Base-by-base conservation (phyloP, 2,113 vertebrate genomes). In the Plecotus auritus region DNA sequence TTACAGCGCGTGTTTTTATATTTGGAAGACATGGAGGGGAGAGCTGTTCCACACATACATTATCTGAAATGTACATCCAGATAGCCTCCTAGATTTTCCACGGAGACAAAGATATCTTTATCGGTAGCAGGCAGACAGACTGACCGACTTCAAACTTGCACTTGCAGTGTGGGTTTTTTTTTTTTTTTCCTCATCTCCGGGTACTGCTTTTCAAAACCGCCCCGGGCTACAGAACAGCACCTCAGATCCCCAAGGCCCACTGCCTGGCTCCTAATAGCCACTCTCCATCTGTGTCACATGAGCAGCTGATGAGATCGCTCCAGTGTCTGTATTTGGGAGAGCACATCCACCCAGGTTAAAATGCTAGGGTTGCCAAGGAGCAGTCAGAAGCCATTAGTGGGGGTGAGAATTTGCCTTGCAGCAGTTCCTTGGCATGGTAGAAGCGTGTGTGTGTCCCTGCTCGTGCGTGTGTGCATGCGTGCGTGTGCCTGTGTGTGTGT, bases 381-480 rank as follows among this genome's bases (percentile, higher is more conserved):
- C 99, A 99, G 99, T 99, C 99, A 99, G 99, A 99, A 99, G 99
- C 99, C 99, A 99, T 99, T 99, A 99, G 99, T 99, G 99, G 99
- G 99, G 99, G 99, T 99, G 99, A 99, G 99, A 99, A 99, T 99
- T 99, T 99, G 99, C 99, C 99, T 99, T 99, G 99, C 99, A 99
- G 99, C 99, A 98, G 98, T 99, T 99, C 98, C 98, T 99, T 99
- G 98, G 99, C 99, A 99, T 98, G 98, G 99, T 99, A 99, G 98
- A 99, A 99, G 98, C 98, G 96, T 98, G 98, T 97, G 94, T n/a
- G 32, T 78, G 95, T 82, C 80, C 13, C 94, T 0, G 61, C 23
- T 20, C 26, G 3, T 72, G 81, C 45, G 2, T 84, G 51, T 47
- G 72, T 61, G 59, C 30, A 4, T 40, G 86, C 0, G 69, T 0